Base-by-base conservation (phyloP, 2,113 vertebrate genomes). In the Strix aluco region DNA sequence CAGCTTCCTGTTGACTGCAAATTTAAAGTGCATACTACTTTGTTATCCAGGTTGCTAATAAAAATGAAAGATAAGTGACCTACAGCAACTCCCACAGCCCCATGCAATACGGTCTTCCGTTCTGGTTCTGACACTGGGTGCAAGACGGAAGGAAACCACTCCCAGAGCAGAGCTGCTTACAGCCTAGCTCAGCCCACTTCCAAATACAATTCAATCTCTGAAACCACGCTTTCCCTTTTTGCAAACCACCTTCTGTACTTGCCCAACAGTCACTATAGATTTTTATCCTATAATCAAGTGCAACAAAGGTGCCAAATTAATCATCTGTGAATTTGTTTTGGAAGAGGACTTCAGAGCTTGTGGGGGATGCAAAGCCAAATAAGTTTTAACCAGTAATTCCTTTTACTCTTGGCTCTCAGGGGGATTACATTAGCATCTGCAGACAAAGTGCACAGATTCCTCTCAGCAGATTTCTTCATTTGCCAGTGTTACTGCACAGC, bases 1-100 rank as follows among this genome's bases (percentile, higher is more conserved):
- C 87, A 92, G 89, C 78, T 96, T 96, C 96, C 96, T 96, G 96
- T 95, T 97, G 96, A 97, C 94, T 66, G 66, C 61, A 85, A 72
- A 26, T 75, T 59, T 87, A 95, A 87, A 5, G 0, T 67, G 78
- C 36, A 8, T 11, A 38, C 52, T 36, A 61, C 52, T 95, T 95
- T 89, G 86, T 95, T 95, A 92, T 26, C 85, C 86, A 91, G 47
- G 52, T 85, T 52, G 34, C 62, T 46, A 94, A 94, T 92, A 94
- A 96, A 96, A 96, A 79, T 20, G 70, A 61, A 67, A 92, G 94
- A 81, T 51, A 86, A 87, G 81, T 82, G 94, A 91, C 91, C 89
- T 9, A 49, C 30, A 95, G 54, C 84, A 72, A 49, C 81, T 92
- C 93, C 73, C 80, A 47, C 26, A 49, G 13, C 27, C 80, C 80